phyloP scores from a whole-genome alignment of 2,797 vertebrate genomes.

The Aulostomus chinensis region DNA sequence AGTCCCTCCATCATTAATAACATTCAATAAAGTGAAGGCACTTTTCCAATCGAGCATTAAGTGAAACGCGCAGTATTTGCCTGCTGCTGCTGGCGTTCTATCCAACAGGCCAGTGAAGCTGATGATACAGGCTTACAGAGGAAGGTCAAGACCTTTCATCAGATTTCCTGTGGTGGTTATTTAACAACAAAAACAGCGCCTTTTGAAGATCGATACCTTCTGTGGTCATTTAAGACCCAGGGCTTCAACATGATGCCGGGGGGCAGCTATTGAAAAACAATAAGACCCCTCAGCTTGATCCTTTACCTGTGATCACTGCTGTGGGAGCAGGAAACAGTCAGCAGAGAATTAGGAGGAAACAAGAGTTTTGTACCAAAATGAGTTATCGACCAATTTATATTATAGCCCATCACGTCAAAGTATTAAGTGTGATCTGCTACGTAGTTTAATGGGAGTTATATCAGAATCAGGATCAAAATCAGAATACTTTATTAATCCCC shows the following conservation, averaged over 20 bases:
- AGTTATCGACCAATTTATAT: conserved; percentile 44
- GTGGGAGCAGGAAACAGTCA: conserved; percentile 38
- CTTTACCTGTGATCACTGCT: conserved; percentile 58
- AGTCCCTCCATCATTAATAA: conserved; percentile 46
- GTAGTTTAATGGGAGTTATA: no score
- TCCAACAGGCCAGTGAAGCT: conserved; percentile 30
- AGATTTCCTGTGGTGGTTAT: conserved; percentile 66
- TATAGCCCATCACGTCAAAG: no score
- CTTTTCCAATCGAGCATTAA: conserved; percentile 30
- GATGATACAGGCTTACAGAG: conserved; percentile 33
- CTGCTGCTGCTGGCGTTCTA: conserved; percentile 18
- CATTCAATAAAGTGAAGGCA: conserved; percentile 28
- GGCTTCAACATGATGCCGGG: conserved; percentile 43
- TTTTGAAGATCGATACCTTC: conserved; percentile 75
- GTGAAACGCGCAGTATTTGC: conserved; percentile 32
- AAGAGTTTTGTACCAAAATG: conserved; percentile 39
- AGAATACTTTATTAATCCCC: no score
- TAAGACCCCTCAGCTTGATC: conserved; percentile 65
- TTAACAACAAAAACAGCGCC: conserved; percentile 71
- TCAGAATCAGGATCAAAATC: no score
- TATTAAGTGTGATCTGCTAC: no score
- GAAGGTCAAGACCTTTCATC: conserved; percentile 70
- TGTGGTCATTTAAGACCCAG: conserved; percentile 72
- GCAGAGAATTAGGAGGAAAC: conserved; percentile 31
- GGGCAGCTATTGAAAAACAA: conserved; percentile 75